These are phyloP conservation scores for Buceros bicornis DNA, from an alignment of 2,797 vertebrate species.

Conservation along the genomic window DNA sequence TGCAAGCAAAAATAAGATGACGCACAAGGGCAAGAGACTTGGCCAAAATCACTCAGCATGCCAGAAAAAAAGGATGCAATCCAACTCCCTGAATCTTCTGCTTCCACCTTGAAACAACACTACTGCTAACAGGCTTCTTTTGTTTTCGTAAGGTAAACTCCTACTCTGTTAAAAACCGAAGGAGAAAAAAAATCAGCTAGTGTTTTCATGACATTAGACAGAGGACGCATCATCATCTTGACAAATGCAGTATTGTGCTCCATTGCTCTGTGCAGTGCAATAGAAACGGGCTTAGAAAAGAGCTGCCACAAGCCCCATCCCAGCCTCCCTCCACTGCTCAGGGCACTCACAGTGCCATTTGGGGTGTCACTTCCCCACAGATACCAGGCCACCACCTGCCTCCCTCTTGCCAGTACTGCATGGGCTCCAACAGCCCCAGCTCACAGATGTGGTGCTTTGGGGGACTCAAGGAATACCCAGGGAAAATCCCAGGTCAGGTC, in stretches of 20 bases:
- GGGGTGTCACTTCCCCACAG: background rate
- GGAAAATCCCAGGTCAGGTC: background rate
- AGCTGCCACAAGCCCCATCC: background rate
- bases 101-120: background rate
- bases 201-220: background rate
- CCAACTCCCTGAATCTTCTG: background rate
- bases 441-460: accelerated
- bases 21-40: background rate
- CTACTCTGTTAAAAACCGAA: background rate
- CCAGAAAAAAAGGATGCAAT: background rate
- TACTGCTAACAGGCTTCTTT: background rate
- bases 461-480: no score
- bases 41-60: background rate
- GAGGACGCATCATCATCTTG: background rate
- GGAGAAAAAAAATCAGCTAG: background rate
- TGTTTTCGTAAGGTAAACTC: background rate
- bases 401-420: background rate
- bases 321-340: background rate
- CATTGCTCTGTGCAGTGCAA: background rate
- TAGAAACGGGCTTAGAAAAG: background rate
- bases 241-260: background rate
- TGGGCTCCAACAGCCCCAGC: background rate
- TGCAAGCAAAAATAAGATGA: background rate
- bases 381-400: background rate
- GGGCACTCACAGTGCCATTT: background rate